phyloP scores from a whole-genome alignment of 1,140 invertebrate genomes.

The Globodera ellingtonae region DNA sequence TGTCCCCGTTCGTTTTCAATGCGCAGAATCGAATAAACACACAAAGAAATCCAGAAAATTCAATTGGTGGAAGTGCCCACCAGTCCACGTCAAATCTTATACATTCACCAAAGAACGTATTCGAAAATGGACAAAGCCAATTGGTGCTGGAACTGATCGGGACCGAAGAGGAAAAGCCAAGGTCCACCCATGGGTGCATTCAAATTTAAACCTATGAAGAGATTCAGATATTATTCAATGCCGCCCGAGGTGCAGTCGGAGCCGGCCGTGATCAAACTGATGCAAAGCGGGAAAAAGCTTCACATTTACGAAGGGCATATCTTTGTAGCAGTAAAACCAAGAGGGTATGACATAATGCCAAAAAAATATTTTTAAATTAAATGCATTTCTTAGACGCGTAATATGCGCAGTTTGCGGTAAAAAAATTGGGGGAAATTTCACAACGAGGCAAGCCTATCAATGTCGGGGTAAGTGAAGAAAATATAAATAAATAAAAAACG shows the following conservation, averaged over 20 bases:
- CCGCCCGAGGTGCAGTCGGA: constrained; percentile 15
- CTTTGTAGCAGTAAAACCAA: constrained; percentile 21
- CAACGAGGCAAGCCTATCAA: constrained; percentile 21
- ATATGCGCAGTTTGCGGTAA: constrained; percentile 27
- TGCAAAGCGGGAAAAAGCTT: constrained; percentile 28
- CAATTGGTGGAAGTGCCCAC: background rate
- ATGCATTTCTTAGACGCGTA: background rate
- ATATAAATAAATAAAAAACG: background rate
- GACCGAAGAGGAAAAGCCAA: constrained; percentile 17
- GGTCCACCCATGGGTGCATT: background rate
- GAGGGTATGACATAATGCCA: constrained; percentile 2
- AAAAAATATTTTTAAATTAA: background rate
- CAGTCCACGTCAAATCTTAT: constrained; percentile 11
- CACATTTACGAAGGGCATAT: constrained; percentile 22
- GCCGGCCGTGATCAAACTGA: constrained; percentile 27
- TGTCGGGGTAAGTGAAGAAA: constrained; percentile 12
- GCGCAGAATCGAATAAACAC: background rate
- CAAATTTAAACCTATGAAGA: background rate
- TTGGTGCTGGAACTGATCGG: constrained; percentile 25
- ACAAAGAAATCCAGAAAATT: background rate
- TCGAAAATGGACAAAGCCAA: constrained; percentile 16
- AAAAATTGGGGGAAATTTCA: constrained; percentile 23
- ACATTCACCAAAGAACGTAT: background rate
- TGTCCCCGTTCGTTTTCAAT: background rate
- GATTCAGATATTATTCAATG: constrained; percentile 12